Conservation (phyloP, 2,888 invertebrate genomes). For the Perizoma affinitatum region DNA sequence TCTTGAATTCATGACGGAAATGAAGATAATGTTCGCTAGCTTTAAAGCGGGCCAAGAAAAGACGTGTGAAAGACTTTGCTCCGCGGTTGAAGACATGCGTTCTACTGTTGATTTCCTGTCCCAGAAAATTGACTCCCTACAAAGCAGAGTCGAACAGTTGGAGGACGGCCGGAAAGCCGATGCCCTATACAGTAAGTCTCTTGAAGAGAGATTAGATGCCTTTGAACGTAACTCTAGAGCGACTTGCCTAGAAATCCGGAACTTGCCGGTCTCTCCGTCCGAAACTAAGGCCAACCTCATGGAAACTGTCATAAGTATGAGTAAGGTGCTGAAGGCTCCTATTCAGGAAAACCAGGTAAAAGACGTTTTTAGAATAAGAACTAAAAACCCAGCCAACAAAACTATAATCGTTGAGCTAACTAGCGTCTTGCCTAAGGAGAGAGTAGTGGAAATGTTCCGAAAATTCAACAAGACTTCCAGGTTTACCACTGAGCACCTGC, state of each 20-base stretch:
- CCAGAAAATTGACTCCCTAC: not conserved
- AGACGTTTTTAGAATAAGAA: not conserved
- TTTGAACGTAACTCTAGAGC: not conserved
- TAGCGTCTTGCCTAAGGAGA: not conserved
- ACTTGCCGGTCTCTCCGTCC: not conserved
- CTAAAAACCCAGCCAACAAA: not conserved
- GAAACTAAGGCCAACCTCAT: not conserved
- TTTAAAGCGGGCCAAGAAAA: not conserved
- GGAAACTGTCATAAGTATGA: not conserved
- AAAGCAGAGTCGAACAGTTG: not conserved
- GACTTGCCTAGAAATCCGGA: not conserved
- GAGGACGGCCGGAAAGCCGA: too few species aligned
- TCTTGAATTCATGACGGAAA: too few species aligned
- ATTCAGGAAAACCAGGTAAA: not conserved
- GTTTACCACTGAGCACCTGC: slow-evolving; percentile 2
- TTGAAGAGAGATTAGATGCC: not conserved
- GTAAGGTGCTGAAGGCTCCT: not conserved
- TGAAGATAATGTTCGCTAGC: not conserved
- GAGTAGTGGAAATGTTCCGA: not conserved
- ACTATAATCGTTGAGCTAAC: not conserved
- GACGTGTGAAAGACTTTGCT: too few species aligned
- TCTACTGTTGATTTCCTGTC: not conserved
- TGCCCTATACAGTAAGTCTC: not conserved
- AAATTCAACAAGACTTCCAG: not conserved
- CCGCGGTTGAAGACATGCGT: not conserved